A percentile compares a stretch with the other conserved stretches of the same genome.
phyloP scores from a whole-genome alignment of 2,113 vertebrate genomes.

The Pristiophorus japonicus region DNA sequence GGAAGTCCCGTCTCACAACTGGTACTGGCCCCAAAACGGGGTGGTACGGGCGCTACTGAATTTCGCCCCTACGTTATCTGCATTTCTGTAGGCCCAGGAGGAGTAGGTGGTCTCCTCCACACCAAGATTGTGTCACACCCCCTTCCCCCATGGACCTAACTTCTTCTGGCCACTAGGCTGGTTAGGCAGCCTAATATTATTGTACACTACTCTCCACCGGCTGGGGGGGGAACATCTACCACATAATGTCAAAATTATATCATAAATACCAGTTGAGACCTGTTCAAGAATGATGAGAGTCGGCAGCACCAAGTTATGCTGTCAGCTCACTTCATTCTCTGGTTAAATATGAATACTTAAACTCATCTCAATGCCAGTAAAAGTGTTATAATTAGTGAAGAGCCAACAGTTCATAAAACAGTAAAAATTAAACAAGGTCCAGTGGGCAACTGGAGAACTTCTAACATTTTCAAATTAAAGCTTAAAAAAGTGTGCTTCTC shows the following conservation, averaged over 20 bases:
- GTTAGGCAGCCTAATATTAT: not conserved
- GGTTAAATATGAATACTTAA: not conserved
- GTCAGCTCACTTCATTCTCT: not conserved
- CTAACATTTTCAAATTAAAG: not conserved
- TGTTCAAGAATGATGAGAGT: not conserved
- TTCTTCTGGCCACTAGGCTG: not conserved
- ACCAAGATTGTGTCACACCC: not conserved
- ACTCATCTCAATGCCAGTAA: not conserved
- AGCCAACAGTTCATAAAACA: not conserved
- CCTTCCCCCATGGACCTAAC: not conserved
- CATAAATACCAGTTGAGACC: not conserved
- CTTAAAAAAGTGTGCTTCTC: no score
- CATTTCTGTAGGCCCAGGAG: not conserved
- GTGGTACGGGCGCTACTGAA: no score
- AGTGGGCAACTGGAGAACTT: not conserved
- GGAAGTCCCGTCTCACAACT: no score
- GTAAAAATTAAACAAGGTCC: not conserved
- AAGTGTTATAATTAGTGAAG: not conserved
- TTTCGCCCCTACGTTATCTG: no score
- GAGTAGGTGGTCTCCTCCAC: not conserved
- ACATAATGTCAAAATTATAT: not conserved
- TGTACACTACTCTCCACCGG: not conserved
- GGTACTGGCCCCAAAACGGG: no score
- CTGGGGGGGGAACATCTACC: not conserved
- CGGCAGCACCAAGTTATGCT: no score